phyloP scores from a whole-genome alignment of 2,888 invertebrate species.

The Tanypteryx hageni region DNA sequence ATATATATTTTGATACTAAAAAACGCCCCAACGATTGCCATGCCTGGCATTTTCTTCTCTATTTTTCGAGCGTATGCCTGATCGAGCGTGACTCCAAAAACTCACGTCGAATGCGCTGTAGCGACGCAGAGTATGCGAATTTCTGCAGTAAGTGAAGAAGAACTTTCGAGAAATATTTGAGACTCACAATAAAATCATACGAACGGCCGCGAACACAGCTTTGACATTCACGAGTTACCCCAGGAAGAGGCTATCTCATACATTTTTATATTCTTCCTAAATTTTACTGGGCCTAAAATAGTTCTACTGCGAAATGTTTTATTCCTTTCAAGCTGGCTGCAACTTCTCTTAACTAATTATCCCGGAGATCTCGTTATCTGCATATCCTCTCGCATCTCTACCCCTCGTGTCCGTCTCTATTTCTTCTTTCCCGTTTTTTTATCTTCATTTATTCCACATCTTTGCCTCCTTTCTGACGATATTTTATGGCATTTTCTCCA shows the following conservation, averaged over 20 bases:
- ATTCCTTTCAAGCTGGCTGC: not conserved
- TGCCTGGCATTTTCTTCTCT: no score
- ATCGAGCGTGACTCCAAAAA: not conserved
- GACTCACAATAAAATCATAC: not conserved
- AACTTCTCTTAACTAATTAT: not conserved
- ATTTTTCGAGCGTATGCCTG: no score
- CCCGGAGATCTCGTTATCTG: not conserved
- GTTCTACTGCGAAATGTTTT: not conserved
- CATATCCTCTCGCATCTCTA: not conserved
- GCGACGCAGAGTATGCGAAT: not conserved
- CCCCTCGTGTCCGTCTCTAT: no score
- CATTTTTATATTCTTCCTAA: not conserved
- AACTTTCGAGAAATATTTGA: not conserved
- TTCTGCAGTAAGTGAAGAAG: not conserved
- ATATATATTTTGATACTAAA: no score
- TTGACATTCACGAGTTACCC: not conserved
- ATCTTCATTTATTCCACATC: not conserved
- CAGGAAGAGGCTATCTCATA: not conserved
- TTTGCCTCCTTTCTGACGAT: no score
- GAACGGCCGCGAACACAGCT: not conserved
- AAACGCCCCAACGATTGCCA: no score
- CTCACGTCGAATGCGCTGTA: not conserved
- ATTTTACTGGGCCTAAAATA: not conserved
- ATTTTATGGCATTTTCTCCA: no score
- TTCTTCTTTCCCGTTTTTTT: no score